A percentile compares a stretch with the other conserved stretches of the same genome.
Conservation (phyloP, 2,888 invertebrate species). For the Xanthostigma xanthostigma region DNA sequence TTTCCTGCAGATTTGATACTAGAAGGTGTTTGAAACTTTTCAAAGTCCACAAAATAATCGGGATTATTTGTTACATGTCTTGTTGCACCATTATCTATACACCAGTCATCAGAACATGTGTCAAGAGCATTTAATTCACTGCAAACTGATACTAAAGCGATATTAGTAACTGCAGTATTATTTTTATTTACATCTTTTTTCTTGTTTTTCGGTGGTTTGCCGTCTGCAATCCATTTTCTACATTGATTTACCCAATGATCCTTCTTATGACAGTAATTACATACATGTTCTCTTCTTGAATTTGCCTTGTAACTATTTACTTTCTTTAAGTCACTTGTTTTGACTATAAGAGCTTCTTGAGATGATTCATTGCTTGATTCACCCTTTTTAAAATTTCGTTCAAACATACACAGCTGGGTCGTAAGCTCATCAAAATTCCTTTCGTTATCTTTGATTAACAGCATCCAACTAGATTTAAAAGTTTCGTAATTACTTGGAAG, state of each 20-base stretch:
- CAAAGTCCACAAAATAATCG: constrained; percentile 11
- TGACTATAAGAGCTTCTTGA: constrained; percentile 1
- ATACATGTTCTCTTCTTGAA: constrained; percentile 9
- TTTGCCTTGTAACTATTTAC: background rate
- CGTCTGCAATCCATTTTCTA: constrained; percentile 17
- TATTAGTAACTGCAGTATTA: constrained; percentile 5
- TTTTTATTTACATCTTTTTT: too few relatives aligned
- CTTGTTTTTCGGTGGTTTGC: constrained; percentile 9
- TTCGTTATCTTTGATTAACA: constrained; percentile 14
- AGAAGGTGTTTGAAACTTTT: constrained; percentile 11
- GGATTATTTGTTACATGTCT: constrained; percentile 16
- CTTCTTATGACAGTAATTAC: constrained; percentile 14
- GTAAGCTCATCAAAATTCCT: constrained; percentile 15
- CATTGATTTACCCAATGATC: constrained; percentile 12
- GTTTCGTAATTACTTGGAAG: constrained; percentile 12
- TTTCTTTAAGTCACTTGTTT: constrained; percentile 1
- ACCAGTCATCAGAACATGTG: constrained; percentile 14
- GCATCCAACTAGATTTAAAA: constrained; percentile 18
- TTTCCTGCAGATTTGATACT: constrained; percentile 14
- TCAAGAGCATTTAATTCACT: constrained; percentile 10
- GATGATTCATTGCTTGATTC: background rate
- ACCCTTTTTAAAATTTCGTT: constrained; percentile 12
- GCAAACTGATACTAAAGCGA: constrained; percentile 9
- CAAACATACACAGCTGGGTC: constrained; percentile 14
- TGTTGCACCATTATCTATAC: constrained; percentile 21